These are phyloP conservation scores for Parnassius glacialis DNA, from an alignment of 2,888 invertebrate genomes.

Conservation along the genomic window DNA sequence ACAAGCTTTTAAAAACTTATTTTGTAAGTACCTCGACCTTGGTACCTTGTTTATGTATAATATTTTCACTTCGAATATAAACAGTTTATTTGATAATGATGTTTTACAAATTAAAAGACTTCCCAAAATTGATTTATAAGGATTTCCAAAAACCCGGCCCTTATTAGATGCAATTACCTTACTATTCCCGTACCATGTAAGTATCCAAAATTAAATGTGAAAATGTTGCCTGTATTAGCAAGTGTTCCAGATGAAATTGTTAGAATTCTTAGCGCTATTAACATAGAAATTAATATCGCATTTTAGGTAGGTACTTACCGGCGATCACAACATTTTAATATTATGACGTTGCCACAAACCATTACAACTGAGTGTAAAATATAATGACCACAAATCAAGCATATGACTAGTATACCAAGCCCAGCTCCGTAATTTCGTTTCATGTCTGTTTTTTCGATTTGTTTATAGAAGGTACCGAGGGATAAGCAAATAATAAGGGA, in stretches of 20 bases:
- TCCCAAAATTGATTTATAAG: no score
- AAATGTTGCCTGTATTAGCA: slow-evolving; percentile 2
- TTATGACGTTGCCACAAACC: slow-evolving; percentile 81
- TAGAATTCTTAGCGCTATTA: background rate
- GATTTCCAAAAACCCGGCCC: no score
- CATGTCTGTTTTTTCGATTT: slow-evolving; percentile 66
- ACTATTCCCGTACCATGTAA: background rate
- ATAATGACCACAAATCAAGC: slow-evolving; percentile 82
- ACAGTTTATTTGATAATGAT: no score
- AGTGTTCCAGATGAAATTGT: background rate
- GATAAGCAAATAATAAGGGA: slow-evolving; percentile 73
- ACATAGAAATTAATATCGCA: slow-evolving; percentile 1
- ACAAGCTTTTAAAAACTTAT: no score
- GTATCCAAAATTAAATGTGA: background rate
- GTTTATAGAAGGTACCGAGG: slow-evolving; percentile 82
- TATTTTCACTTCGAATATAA: no score
- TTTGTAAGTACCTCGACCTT: no score
- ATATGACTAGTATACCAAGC: slow-evolving; percentile 80
- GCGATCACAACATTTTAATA: slow-evolving; percentile 79
- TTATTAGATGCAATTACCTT: no score
- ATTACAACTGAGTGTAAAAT: slow-evolving; percentile 81
- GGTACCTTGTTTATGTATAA: no score
- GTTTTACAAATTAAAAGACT: no score
- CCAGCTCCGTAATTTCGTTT: slow-evolving; percentile 82
- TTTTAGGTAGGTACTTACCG: slow-evolving; percentile 58